phyloP scores from a whole-genome alignment of 2,113 vertebrate genomes.

The Rhinopithecus roxellana region DNA sequence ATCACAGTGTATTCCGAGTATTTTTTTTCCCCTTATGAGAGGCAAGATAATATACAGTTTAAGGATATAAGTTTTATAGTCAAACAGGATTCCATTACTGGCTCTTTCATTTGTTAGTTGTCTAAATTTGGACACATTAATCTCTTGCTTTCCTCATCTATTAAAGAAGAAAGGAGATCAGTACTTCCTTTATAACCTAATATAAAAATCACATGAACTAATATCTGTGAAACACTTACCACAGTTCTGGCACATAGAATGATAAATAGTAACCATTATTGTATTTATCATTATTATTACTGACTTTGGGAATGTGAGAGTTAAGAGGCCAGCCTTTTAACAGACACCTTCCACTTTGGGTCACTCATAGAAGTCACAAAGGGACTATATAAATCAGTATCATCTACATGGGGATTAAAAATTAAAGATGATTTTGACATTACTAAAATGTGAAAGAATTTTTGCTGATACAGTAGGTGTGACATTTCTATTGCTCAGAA shows the following conservation, averaged over 20 bases:
- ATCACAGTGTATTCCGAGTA: neutral
- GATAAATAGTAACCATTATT: neutral
- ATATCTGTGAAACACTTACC: neutral
- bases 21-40: neutral
- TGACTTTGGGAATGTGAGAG: neutral
- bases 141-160: neutral
- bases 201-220: neutral
- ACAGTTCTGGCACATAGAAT: neutral
- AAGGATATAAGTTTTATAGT: neutral
- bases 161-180: neutral
- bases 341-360: neutral
- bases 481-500: neutral
- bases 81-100: neutral
- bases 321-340: neutral
- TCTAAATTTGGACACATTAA: neutral
- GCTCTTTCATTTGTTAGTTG: neutral
- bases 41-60: neutral
- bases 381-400: neutral
- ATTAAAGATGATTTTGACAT: neutral
- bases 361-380: neutral
- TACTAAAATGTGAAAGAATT: neutral
- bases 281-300: neutral
- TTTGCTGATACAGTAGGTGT: neutral
- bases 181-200: neutral
- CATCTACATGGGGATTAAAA: neutral